phyloP scores from a whole-genome alignment of 2,888 invertebrate species.

The Tipula helvola region DNA sequence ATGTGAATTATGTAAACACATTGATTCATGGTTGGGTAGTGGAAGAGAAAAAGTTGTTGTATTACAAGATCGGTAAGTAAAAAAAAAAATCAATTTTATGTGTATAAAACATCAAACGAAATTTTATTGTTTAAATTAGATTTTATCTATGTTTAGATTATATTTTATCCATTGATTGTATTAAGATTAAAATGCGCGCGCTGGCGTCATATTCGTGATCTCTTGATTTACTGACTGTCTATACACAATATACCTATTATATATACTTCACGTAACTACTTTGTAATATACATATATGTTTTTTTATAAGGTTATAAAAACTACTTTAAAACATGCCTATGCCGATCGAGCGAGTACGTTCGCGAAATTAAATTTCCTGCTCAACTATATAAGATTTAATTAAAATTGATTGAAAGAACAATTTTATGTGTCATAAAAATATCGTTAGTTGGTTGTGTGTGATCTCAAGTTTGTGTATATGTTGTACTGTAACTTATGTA shows the following conservation, averaged over 20 bases:
- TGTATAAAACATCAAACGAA: neutral
- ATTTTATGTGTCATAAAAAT: neutral
- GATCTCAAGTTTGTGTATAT: neutral
- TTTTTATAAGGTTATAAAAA: neutral
- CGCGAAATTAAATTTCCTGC: neutral
- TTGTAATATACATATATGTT: neutral
- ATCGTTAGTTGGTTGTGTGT: neutral
- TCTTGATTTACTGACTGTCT: neutral
- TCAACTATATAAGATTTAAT: neutral
- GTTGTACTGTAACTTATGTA: neutral
- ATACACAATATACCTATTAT: neutral
- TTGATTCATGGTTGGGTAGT: slow-evolving; percentile 81
- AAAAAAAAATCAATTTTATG: neutral
- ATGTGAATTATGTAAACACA: slow-evolving; percentile 85
- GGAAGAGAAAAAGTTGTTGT: slow-evolving; percentile 78
- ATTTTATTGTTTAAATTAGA: neutral
- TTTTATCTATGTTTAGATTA: slow-evolving; percentile 4
- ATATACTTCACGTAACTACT: neutral
- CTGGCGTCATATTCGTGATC: neutral
- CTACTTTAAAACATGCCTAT: neutral
- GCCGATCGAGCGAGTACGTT: neutral
- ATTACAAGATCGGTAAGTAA: slow-evolving; percentile 65
- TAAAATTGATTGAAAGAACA: neutral
- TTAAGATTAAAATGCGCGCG: neutral
- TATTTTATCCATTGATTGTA: neutral